Percentiles rank a stretch among this genome's conserved stretches.
These are phyloP conservation scores for Dipodomys ordii DNA, from an alignment of 2,113 vertebrate species.

Conservation along the genomic window DNA sequence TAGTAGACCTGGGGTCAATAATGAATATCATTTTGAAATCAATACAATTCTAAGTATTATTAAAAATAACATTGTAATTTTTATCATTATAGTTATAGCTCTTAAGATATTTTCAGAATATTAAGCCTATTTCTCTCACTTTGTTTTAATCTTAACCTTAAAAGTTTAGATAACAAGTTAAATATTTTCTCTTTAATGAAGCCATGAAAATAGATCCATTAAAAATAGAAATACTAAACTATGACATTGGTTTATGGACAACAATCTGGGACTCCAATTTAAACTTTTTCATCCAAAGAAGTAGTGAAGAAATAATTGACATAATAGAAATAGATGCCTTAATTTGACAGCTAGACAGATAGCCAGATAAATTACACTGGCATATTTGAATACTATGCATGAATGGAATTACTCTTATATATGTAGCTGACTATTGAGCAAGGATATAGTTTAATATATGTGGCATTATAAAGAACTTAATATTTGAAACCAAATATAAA, in stretches of 20 bases:
- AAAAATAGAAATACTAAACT: neutral
- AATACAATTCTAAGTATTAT: no score
- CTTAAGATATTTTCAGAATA: no score
- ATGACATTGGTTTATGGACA: neutral
- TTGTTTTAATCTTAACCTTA: no score
- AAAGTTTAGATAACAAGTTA: no score
- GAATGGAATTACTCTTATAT: neutral
- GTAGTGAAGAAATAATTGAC: neutral
- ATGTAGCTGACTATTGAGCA: neutral
- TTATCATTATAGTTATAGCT: no score
- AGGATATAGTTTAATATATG: neutral
- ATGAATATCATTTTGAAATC: neutral
- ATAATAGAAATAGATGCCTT: neutral
- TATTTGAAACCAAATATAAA: neutral
- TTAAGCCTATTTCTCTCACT: no score
- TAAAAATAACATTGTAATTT: no score
- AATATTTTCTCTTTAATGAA: neutral
- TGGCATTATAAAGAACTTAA: neutral
- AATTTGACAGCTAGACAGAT: neutral
- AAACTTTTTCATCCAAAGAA: neutral
- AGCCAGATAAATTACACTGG: neutral
- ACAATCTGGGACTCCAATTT: neutral
- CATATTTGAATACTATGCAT: neutral
- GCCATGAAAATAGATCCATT: no score
- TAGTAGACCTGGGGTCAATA: neutral